phyloP scores from a whole-genome alignment of 2,113 vertebrate species.

The Thryonomys swinderianus region DNA sequence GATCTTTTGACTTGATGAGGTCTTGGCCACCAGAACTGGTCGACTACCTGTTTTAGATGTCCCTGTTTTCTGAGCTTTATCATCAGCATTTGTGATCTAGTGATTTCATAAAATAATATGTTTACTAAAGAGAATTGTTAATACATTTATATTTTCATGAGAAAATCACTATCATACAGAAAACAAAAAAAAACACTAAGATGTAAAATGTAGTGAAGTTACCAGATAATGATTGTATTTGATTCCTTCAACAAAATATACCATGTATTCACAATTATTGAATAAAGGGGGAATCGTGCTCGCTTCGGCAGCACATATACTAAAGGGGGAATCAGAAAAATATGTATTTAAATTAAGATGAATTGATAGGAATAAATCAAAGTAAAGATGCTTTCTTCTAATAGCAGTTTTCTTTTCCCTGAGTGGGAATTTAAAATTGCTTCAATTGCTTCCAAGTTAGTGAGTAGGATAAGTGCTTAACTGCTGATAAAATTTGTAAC shows the following conservation, averaged over 20 bases:
- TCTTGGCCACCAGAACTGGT: not conserved
- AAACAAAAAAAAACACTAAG: not conserved
- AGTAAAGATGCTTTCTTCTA: slow-evolving; percentile 71
- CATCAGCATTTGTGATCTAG: not conserved
- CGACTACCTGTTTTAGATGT: not conserved
- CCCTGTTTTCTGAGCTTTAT: slow-evolving; percentile 24
- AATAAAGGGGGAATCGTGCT: slow-evolving; percentile 64
- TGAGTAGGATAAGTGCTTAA: slow-evolving; percentile 60
- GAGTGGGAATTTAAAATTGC: slow-evolving; percentile 70
- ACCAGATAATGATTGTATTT: slow-evolving; percentile 56
- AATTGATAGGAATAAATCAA: slow-evolving; percentile 72
- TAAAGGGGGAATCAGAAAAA: slow-evolving; percentile 65
- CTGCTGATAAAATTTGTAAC: slow-evolving; percentile 60
- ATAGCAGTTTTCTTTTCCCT: slow-evolving; percentile 72
- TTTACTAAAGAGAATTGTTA: slow-evolving; percentile 35
- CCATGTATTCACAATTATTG: slow-evolving; percentile 57
- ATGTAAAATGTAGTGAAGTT: slow-evolving; percentile 59
- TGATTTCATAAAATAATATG: slow-evolving; percentile 50
- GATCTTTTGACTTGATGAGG: not conserved
- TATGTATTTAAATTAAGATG: slow-evolving; percentile 71
- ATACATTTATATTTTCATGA: slow-evolving; percentile 45
- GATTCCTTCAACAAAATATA: slow-evolving; percentile 46
- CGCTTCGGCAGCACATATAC: no score
- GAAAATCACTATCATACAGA: slow-evolving; percentile 28
- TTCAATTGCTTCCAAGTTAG: slow-evolving; percentile 72